These are phyloP conservation scores for Patiria pectinifera DNA, from an alignment of 53 echinoderm and acorn worm genomes.

Conservation along the genomic window DNA sequence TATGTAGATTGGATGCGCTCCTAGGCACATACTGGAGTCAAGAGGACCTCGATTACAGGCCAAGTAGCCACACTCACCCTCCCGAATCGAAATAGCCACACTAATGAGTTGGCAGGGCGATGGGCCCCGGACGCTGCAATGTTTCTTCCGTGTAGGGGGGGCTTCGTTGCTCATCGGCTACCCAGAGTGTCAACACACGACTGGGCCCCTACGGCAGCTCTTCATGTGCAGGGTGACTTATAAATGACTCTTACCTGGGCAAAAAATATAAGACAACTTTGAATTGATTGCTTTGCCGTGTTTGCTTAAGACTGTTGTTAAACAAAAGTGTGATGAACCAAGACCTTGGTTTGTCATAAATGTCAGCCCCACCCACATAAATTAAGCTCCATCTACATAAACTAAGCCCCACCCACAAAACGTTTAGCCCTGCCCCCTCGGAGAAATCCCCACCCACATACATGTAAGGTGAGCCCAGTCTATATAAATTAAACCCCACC, in stretches of 20 bases:
- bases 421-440: too few relatives aligned
- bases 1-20: slow-evolving; percentile 30
- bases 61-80: slow-evolving; percentile 27
- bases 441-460: too few relatives aligned
- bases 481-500: too few relatives aligned
- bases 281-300: neutral
- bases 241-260: neutral
- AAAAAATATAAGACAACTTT: neutral
- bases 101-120: neutral
- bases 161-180: neutral
- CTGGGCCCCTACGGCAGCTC: neutral
- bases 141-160: neutral
- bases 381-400: too few relatives aligned
- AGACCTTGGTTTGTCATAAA: too few relatives aligned
- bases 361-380: too few relatives aligned
- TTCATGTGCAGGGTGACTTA: neutral
- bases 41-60: slow-evolving; percentile 32
- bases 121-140: neutral
- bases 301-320: neutral
- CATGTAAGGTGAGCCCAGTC: too few relatives aligned
- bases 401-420: too few relatives aligned
- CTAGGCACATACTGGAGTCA: slow-evolving; percentile 19
- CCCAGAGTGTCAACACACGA: neutral
- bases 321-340: too few relatives aligned
- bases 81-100: slow-evolving; percentile 30